phyloP scores from a whole-genome alignment of 2,797 vertebrate species.

The Anabas testudineus region DNA sequence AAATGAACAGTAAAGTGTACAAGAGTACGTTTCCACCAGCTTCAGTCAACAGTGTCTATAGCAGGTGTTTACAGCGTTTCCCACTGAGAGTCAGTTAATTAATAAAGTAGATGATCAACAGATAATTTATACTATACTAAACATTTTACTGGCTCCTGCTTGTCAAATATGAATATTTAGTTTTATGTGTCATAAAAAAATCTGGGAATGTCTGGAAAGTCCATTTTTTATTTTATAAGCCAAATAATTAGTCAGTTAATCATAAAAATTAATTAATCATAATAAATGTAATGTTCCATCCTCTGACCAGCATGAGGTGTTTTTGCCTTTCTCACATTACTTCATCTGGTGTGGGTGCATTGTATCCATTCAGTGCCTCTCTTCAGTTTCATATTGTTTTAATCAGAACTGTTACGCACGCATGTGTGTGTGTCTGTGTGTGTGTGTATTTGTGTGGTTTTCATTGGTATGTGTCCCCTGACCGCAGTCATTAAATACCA shows the following conservation, averaged over 20 bases:
- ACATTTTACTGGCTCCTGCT: background rate
- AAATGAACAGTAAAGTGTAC: slow-evolving; percentile 46
- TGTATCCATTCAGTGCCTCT: slow-evolving; percentile 71
- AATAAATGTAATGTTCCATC: too few relatives aligned
- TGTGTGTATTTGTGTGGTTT: slow-evolving; percentile 46
- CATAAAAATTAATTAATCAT: slow-evolving; percentile 3
- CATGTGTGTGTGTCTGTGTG: slow-evolving; percentile 5
- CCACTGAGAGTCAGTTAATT: background rate
- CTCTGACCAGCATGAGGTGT: slow-evolving; percentile 21
- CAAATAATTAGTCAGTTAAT: slow-evolving; percentile 8
- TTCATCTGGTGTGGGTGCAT: slow-evolving; percentile 59
- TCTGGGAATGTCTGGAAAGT: background rate
- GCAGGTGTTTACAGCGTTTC: slow-evolving; percentile 17
- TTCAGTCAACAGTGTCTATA: slow-evolving; percentile 1
- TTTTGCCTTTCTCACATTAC: slow-evolving; percentile 33
- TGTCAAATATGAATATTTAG: background rate
- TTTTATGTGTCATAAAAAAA: background rate
- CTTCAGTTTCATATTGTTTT: slow-evolving; percentile 78
- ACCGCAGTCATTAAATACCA: slow-evolving; percentile 71
- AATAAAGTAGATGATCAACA: background rate
- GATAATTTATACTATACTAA: background rate
- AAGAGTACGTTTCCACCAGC: slow-evolving; percentile 31
- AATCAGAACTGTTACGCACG: slow-evolving; percentile 64
- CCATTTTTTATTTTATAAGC: background rate
- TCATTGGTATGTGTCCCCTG: slow-evolving; percentile 74